Percentiles rank a stretch among this genome's conserved stretches.
Evolutionary conservation across 2,888 invertebrate species (phyloP).

Genomic region (Sturmia bella): DNA sequence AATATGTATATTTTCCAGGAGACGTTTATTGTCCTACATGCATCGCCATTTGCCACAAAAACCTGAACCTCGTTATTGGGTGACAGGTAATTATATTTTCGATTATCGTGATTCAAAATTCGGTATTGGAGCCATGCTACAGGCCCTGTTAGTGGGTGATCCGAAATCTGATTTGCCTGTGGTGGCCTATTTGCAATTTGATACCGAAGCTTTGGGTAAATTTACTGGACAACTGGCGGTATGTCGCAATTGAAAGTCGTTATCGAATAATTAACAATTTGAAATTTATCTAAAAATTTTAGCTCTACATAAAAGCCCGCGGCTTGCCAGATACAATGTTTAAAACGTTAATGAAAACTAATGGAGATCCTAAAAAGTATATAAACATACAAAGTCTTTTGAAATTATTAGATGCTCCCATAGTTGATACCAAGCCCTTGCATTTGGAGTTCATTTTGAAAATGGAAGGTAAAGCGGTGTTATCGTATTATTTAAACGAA

Average conservation of each 20-base stretch:
- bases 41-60: slow-evolving; percentile 85
- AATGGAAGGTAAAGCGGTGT: slow-evolving; percentile 86
- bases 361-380: slow-evolving; percentile 83
- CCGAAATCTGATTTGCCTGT: slow-evolving; percentile 86
- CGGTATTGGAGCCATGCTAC: slow-evolving; percentile 84
- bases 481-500: slow-evolving; percentile 86
- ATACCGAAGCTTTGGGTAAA: slow-evolving; percentile 84
- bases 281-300: slow-evolving; percentile 24
- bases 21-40: slow-evolving; percentile 86
- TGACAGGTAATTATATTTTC: slow-evolving; percentile 88
- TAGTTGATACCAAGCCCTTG: slow-evolving; percentile 82
- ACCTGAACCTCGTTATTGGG: slow-evolving; percentile 84
- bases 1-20: slow-evolving; percentile 80
- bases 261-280: background rate
- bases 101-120: slow-evolving; percentile 86
- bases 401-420: slow-evolving; percentile 82
- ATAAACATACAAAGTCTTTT: slow-evolving; percentile 83
- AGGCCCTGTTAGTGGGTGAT: slow-evolving; percentile 86
- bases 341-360: slow-evolving; percentile 81
- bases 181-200: slow-evolving; percentile 84
- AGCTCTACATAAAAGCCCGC: slow-evolving; percentile 85
- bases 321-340: slow-evolving; percentile 82
- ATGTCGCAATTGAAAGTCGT: slow-evolving; percentile 36
- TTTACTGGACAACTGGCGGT: slow-evolving; percentile 85
- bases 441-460: slow-evolving; percentile 87